Evolutionary conservation across 2,797 vertebrate species (phyloP).

Genomic region (Lepus oiostolus): DNA sequence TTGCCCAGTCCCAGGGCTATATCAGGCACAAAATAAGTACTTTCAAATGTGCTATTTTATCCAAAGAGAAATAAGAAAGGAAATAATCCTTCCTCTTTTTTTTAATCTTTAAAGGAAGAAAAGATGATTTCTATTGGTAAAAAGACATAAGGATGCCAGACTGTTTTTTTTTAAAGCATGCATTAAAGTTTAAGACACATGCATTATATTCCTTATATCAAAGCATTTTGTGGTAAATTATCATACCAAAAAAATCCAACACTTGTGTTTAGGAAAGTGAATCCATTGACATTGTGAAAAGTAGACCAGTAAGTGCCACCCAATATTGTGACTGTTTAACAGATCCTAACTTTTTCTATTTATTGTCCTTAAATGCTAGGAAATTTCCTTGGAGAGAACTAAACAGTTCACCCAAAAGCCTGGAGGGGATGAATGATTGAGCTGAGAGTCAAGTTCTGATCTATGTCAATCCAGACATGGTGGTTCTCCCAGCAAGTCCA

Average conservation of each 20-base stretch:
- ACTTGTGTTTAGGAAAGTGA: background rate
- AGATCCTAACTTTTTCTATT: background rate
- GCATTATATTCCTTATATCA: background rate
- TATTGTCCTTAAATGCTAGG: background rate
- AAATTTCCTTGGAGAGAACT: background rate
- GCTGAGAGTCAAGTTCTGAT: background rate
- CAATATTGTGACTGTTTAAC: background rate
- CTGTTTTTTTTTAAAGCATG: background rate
- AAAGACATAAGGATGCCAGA: background rate
- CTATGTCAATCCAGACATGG: background rate
- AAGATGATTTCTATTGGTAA: background rate
- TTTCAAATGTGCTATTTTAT: background rate
- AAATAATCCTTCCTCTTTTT: background rate
- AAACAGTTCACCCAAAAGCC: background rate
- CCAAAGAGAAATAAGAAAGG: background rate
- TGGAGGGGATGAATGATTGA: background rate
- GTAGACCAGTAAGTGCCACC: background rate
- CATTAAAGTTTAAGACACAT: constrained; percentile 13
- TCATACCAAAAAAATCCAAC: background rate
- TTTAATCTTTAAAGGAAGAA: constrained; percentile 40
- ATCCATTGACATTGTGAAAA: background rate
- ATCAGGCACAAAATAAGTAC: background rate
- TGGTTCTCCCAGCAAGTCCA: background rate
- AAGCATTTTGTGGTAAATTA: background rate
- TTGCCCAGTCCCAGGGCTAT: background rate